phyloP scores from a whole-genome alignment of 1,140 invertebrate species.

The Diorhabda sublineata region DNA sequence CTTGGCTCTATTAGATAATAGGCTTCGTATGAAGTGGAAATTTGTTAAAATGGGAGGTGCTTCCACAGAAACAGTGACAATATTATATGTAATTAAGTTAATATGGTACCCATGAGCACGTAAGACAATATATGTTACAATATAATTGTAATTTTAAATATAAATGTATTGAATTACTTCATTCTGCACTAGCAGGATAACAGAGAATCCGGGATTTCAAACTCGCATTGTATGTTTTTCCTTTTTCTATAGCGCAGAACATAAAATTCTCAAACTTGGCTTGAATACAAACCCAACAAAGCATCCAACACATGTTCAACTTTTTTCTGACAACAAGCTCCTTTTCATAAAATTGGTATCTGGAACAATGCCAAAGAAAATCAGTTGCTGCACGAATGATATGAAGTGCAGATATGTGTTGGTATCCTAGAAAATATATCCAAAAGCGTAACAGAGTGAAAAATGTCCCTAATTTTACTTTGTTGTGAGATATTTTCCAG shows the following conservation, averaged over 20 bases:
- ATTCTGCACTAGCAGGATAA: too few species aligned
- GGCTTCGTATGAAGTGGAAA: too few species aligned
- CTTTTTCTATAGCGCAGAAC: background rate
- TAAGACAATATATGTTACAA: too few species aligned
- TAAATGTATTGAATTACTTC: too few species aligned
- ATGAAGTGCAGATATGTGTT: background rate
- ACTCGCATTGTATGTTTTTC: background rate
- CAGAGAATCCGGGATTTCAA: background rate
- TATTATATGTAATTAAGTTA: too few species aligned
- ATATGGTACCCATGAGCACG: too few species aligned
- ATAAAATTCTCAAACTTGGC: background rate
- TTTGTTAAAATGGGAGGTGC: too few species aligned
- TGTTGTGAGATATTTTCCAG: too few species aligned
- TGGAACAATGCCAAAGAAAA: background rate
- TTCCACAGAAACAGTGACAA: too few species aligned
- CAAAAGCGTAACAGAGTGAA: background rate
- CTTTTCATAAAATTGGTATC: background rate
- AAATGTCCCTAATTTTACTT: background rate
- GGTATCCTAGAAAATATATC: background rate
- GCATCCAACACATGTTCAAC: background rate
- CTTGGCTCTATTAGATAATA: too few species aligned
- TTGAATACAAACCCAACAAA: conserved; percentile 2
- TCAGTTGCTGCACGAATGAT: conserved; percentile 1
- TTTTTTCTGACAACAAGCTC: background rate
- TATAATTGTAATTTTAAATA: too few species aligned